A percentile compares a stretch with the other conserved stretches of the same genome.
phyloP scores from a whole-genome alignment of 2,797 vertebrate genomes.

The Sternarchorhynchus goeldii region DNA sequence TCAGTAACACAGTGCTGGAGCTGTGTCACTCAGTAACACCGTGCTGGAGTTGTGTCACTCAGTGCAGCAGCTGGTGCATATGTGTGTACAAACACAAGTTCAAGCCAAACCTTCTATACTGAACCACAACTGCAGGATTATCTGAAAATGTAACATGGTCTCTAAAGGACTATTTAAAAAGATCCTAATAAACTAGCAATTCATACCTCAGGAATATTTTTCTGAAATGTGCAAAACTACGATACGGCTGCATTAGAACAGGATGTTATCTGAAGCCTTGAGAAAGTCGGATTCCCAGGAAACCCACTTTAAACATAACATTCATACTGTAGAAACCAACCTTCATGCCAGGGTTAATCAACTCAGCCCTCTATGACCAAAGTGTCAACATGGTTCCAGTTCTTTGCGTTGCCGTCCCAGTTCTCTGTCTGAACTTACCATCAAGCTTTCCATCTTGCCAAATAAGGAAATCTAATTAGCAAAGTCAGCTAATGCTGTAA shows the following conservation, averaged over 20 bases:
- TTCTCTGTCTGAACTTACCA: no score
- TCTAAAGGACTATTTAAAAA: not conserved
- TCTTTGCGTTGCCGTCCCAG: no score
- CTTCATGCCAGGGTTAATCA: no score
- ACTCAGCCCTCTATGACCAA: no score
- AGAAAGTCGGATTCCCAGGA: no score
- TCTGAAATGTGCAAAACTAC: no score
- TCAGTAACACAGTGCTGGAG: not conserved
- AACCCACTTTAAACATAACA: no score
- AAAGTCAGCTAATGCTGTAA: not conserved
- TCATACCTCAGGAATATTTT: not conserved
- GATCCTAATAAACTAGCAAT: not conserved
- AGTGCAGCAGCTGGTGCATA: constrained; percentile 31
- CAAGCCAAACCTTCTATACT: not conserved
- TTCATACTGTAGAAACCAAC: no score
- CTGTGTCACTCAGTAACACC: not conserved
- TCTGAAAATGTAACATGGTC: not conserved
- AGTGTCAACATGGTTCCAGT: no score
- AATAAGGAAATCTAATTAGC: not conserved
- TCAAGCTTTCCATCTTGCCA: not conserved
- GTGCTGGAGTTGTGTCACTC: not conserved
- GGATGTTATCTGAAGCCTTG: no score
- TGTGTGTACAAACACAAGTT: constrained; percentile 9
- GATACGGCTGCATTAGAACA: no score
- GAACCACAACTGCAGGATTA: not conserved